Conservation (phyloP, 2,888 invertebrate genomes). For the Abrostola triplasia region DNA sequence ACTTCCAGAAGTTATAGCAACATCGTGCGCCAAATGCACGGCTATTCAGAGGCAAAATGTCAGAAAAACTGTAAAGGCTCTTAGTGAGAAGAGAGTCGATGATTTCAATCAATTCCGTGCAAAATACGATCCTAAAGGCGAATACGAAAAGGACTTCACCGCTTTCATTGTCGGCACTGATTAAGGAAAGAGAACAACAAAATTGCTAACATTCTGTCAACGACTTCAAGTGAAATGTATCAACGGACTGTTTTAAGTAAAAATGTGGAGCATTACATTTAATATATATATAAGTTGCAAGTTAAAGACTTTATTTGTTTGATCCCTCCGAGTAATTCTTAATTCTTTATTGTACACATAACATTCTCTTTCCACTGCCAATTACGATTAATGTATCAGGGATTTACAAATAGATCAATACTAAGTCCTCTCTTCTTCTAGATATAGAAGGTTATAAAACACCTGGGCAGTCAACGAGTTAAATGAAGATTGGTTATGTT, state of each 20-base stretch:
- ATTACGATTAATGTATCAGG: too few species aligned
- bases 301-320: neutral
- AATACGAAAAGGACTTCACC: slow-evolving; percentile 71
- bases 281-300: slow-evolving; percentile 42
- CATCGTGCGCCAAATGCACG: slow-evolving; percentile 77
- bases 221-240: neutral
- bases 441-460: too few species aligned
- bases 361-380: too few species aligned
- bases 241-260: slow-evolving; percentile 23
- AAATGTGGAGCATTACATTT: slow-evolving; percentile 70
- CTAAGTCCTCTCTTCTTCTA: too few species aligned
- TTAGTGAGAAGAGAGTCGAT: slow-evolving; percentile 70
- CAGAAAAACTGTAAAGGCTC: slow-evolving; percentile 72
- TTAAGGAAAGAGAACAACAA: slow-evolving; percentile 40
- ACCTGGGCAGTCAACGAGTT: too few species aligned
- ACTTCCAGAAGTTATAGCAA: slow-evolving; percentile 77
- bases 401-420: too few species aligned
- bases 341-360: too few species aligned
- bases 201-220: neutral
- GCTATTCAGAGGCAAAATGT: slow-evolving; percentile 68
- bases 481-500: too few species aligned
- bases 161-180: slow-evolving; percentile 67
- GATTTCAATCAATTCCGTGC: slow-evolving; percentile 69
- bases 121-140: slow-evolving; percentile 77
- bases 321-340: too few species aligned